phyloP scores from a whole-genome alignment of 2,888 invertebrate species.

The Hedya salicella region DNA sequence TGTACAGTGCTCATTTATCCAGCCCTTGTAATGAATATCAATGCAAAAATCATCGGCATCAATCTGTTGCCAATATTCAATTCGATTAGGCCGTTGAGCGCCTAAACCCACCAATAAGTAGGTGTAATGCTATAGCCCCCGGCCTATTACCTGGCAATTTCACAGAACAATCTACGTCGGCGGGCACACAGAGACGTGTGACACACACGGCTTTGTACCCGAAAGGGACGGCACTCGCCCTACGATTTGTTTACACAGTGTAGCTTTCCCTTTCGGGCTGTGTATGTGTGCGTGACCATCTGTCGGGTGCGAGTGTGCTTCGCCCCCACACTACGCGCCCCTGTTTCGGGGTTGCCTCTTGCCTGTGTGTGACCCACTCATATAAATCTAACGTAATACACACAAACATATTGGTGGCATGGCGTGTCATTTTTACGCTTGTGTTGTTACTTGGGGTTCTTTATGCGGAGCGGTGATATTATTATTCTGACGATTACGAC shows the following conservation, averaged over 20 bases:
- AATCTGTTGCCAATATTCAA: slow-evolving; percentile 73
- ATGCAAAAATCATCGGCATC: slow-evolving; percentile 58
- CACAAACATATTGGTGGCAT: slow-evolving; percentile 83
- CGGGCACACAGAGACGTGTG: slow-evolving; percentile 78
- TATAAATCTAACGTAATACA: slow-evolving; percentile 83
- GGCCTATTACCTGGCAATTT: slow-evolving; percentile 85
- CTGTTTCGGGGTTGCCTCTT: slow-evolving; percentile 71
- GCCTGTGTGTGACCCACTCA: slow-evolving; percentile 82
- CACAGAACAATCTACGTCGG: slow-evolving; percentile 83
- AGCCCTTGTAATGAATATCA: slow-evolving; percentile 44
- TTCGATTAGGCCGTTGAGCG: slow-evolving; percentile 78
- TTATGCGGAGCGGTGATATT: slow-evolving; percentile 83
- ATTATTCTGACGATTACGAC: slow-evolving; percentile 85
- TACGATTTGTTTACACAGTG: slow-evolving; percentile 83
- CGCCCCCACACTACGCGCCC: slow-evolving; percentile 74
- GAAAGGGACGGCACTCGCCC: slow-evolving; percentile 78
- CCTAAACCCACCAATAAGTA: slow-evolving; percentile 80
- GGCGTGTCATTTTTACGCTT: slow-evolving; percentile 84
- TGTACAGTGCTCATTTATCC: slow-evolving; percentile 34
- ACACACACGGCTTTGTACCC: slow-evolving; percentile 75
- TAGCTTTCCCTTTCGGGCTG: slow-evolving; percentile 81
- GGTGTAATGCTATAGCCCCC: slow-evolving; percentile 82
- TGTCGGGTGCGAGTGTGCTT: slow-evolving; percentile 74
- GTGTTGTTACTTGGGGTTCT: slow-evolving; percentile 84
- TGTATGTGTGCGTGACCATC: slow-evolving; percentile 79